phyloP scores from a whole-genome alignment of 2,888 invertebrate species.

The Cheilosia urbana region DNA sequence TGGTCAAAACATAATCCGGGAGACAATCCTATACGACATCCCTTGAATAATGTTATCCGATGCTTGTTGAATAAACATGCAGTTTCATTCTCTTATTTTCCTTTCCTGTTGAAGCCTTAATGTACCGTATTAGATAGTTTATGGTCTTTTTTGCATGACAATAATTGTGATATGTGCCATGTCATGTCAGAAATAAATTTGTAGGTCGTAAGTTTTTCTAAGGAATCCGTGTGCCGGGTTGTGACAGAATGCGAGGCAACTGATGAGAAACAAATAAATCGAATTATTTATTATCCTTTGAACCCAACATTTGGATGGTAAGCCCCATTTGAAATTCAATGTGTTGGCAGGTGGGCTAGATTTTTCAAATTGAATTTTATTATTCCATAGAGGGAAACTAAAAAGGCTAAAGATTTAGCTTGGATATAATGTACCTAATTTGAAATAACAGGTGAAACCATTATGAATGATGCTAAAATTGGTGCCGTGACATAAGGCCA shows the following conservation, averaged over 20 bases:
- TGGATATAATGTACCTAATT: constrained; percentile 4
- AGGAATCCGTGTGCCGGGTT: constrained; percentile 14
- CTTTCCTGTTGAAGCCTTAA: constrained; percentile 26
- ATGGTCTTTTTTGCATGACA: constrained; percentile 28
- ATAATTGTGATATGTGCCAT: constrained; percentile 35
- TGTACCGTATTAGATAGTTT: constrained; percentile 10
- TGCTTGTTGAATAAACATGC: neutral
- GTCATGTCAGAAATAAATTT: constrained; percentile 43
- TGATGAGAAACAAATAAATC: constrained; percentile 65
- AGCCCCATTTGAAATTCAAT: constrained; percentile 35
- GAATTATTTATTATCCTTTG: constrained; percentile 54
- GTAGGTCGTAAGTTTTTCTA: constrained; percentile 16
- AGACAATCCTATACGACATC: constrained; percentile 7
- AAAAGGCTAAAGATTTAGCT: neutral
- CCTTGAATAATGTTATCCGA: constrained; percentile 33
- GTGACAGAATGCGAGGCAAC: constrained; percentile 33
- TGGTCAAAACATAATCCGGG: constrained; percentile 15
- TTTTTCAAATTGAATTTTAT: constrained; percentile 33
- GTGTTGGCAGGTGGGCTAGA: constrained; percentile 7
- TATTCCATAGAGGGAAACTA: neutral
- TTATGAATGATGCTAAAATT: too few species aligned
- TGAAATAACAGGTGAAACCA: neutral
- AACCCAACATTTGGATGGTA: neutral
- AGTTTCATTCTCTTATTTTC: neutral
- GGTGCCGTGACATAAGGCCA: too few species aligned